Evolutionary conservation across 2,888 invertebrate genomes (phyloP).

Genomic region (Agrochola circellaris): DNA sequence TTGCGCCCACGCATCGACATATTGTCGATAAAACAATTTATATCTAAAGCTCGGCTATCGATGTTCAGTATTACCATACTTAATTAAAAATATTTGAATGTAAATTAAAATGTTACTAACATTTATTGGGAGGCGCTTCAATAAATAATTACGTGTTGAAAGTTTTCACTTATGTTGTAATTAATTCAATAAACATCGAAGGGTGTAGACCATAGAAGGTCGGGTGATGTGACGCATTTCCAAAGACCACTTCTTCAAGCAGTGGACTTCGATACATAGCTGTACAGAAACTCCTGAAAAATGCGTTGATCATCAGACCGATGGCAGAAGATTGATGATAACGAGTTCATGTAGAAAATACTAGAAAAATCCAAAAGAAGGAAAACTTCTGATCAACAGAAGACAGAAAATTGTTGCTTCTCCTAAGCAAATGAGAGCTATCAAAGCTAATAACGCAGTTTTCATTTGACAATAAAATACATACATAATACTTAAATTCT

Average conservation of each 20-base stretch:
- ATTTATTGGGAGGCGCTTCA: slow-evolving; percentile 53
- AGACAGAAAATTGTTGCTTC: background rate
- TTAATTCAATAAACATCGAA: slow-evolving; percentile 30
- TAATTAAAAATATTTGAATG: slow-evolving; percentile 64
- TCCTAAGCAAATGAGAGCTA: background rate
- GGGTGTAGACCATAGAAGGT: background rate
- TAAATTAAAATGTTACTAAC: slow-evolving; percentile 68
- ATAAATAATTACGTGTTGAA: slow-evolving; percentile 65
- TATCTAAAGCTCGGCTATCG: slow-evolving; percentile 56
- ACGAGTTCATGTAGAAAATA: background rate
- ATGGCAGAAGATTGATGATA: background rate
- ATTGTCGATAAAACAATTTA: slow-evolving; percentile 74
- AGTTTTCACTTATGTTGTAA: slow-evolving; percentile 44
- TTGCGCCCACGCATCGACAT: slow-evolving; percentile 65
- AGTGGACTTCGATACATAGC: background rate
- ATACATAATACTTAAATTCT: background rate
- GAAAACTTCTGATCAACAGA: background rate
- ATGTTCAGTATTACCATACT: slow-evolving; percentile 64
- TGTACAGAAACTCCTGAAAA: background rate
- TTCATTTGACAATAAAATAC: background rate
- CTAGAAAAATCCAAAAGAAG: background rate
- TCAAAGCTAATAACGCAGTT: background rate
- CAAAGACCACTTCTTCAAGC: background rate
- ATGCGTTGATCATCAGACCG: background rate
- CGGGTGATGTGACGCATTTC: background rate